These are phyloP conservation scores for Melanogrammus aeglefinus DNA, from an alignment of 2,797 vertebrate species.

Conservation along the genomic window DNA sequence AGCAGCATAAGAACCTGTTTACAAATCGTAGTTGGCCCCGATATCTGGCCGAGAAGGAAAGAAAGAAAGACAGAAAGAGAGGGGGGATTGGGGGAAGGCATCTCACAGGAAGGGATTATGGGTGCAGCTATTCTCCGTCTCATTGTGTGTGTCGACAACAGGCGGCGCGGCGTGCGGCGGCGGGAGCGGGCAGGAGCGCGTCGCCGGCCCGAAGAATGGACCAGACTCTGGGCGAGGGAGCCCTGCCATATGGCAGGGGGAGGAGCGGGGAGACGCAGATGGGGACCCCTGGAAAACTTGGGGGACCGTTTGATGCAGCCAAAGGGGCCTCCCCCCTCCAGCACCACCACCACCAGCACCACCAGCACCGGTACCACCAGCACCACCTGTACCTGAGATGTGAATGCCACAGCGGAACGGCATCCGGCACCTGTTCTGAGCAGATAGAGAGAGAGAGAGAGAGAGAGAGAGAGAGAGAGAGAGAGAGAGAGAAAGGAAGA, in stretches of 20 bases:
- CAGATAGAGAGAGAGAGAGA: constrained; percentile 74
- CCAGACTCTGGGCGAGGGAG: constrained; percentile 78
- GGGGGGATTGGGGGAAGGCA: constrained; percentile 4
- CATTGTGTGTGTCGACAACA: constrained; percentile 80
- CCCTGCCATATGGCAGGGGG: constrained; percentile 79
- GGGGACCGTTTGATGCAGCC: constrained; percentile 67
- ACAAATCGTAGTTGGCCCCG: constrained; percentile 77
- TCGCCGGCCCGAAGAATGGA: constrained; percentile 78
- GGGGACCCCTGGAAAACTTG: constrained; percentile 79
- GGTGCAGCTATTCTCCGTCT: constrained; percentile 77
- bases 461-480: constrained; percentile 10
- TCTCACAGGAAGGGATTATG: constrained; percentile 79
- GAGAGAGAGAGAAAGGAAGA: no score
- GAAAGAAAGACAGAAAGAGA: constrained; percentile 33
- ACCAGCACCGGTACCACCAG: background rate
- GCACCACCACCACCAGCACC: background rate
- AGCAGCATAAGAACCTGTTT: constrained; percentile 80
- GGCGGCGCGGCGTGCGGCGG: constrained; percentile 68
- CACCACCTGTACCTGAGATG: constrained; percentile 72
- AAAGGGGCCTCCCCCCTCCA: constrained; percentile 62
- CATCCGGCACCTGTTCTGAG: constrained; percentile 77
- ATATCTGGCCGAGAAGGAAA: constrained; percentile 59
- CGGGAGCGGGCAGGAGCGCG: constrained; percentile 65
- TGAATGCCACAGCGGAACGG: constrained; percentile 73
- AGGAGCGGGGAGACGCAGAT: constrained; percentile 72